Percentiles rank a stretch among this genome's conserved stretches.
Evolutionary conservation across 1,140 invertebrate species (phyloP).

Genomic region (Zaprionus kolodkinae): DNA sequence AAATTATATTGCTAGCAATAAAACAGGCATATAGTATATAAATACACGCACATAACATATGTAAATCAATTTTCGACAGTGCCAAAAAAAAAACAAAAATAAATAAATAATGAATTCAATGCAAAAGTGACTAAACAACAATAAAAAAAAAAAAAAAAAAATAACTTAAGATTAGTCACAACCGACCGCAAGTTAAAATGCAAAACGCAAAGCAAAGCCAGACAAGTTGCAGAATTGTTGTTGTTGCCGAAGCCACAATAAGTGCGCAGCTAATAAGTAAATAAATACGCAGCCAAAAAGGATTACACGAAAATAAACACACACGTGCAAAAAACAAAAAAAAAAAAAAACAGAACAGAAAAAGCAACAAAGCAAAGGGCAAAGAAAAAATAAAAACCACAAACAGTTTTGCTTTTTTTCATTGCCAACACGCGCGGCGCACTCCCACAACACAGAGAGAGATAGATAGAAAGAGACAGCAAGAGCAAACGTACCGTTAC

Average conservation of each 20-base stretch:
- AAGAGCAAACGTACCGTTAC: slow-evolving; percentile 35
- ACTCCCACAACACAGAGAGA: slow-evolving; percentile 7
- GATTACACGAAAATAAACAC: slow-evolving; percentile 58
- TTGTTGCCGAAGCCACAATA: slow-evolving; percentile 64
- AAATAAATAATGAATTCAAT: slow-evolving; percentile 33
- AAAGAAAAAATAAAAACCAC: slow-evolving; percentile 22
- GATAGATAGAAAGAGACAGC: slow-evolving; percentile 19
- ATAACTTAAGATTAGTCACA: slow-evolving; percentile 60
- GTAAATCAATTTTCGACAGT: slow-evolving; percentile 21
- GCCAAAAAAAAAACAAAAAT: slow-evolving; percentile 23
- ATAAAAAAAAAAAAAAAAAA: slow-evolving; percentile 18
- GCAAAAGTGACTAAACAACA: slow-evolving; percentile 57
- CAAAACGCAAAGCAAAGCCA: slow-evolving; percentile 53
- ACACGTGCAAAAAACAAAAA: slow-evolving; percentile 25
- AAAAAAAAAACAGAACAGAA: background rate
- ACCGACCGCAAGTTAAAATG: slow-evolving; percentile 52
- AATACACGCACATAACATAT: slow-evolving; percentile 8
- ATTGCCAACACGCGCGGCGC: slow-evolving; percentile 71
- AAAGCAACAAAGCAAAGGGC: slow-evolving; percentile 35
- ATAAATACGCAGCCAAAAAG: slow-evolving; percentile 56
- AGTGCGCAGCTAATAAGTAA: slow-evolving; percentile 63
- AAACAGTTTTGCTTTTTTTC: slow-evolving; percentile 44
- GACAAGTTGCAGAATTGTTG: slow-evolving; percentile 54
- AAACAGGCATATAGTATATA: slow-evolving; percentile 51
- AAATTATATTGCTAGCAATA: slow-evolving; percentile 39